Base-by-base conservation (phyloP, 2,113 vertebrate genomes). In the Hipposideros armiger region DNA sequence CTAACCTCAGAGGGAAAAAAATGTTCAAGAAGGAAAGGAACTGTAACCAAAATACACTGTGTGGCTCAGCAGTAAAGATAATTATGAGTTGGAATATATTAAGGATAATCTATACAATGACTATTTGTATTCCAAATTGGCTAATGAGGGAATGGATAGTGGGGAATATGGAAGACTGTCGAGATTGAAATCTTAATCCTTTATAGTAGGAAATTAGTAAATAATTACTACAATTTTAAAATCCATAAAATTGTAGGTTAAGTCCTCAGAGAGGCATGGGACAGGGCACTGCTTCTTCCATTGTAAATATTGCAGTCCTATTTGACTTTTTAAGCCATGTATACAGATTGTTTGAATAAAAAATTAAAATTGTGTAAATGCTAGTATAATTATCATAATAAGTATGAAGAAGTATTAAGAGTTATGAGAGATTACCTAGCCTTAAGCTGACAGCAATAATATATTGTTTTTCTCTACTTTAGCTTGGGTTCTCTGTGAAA, bases 191-290 rank as follows among this genome's bases (percentile, higher is more conserved):
- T 80, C 72, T 78, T 64, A 62, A 50, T 69, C 11, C 24, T 87
- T 87, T 69, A 50, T 19, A 40, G 8, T 45, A 64, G 10, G 11
- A 80, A 92, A 2, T 92, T 17, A 74, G 26, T 67, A 70, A 96
- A 82, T 62, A 76, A 70, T 28, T 30, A 87, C 7, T 15, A 7
- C 22, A 90, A n/a, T 74, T 92, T 87, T 62, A 87, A 94, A 94
- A 62, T 90, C 74, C 28, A 45, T 64, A 47, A 90, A 74, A 69
- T 30, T 87, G 30, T 5, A 7, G 7, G 77, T n/a, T 32, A 82
- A 80, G n/a, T 7, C 32, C 45, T 81, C 26, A 58, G 64, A 64
- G 8, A 87, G 17, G 16, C 15, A 40, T 20, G 3, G 28, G 66
- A 40, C 1, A 42, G 24, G 52, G 20, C 36, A 50, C 40, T 60